These are phyloP conservation scores for Chrysochloris asiatica DNA, from an alignment of 2,113 vertebrate species.

Conservation along the genomic window DNA sequence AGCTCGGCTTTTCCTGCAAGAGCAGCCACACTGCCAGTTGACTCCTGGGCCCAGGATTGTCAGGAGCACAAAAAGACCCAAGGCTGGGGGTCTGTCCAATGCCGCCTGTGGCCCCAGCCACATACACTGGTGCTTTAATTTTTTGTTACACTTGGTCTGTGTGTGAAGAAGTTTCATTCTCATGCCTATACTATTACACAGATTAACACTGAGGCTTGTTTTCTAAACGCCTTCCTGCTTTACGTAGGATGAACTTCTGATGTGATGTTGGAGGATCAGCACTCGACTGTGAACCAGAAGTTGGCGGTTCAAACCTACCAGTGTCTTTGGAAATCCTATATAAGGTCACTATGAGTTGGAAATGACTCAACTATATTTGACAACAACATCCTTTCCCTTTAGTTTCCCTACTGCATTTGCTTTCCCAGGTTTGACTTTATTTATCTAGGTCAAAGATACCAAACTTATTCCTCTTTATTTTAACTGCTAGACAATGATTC, in stretches of 20 bases:
- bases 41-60: slow-evolving; percentile 67
- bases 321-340: too few relatives aligned
- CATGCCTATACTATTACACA: not conserved
- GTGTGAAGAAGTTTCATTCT: not conserved
- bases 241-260: not conserved
- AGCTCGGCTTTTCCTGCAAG: slow-evolving; percentile 72
- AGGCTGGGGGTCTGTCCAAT: not conserved
- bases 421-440: not conserved
- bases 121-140: too few relatives aligned
- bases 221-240: not conserved
- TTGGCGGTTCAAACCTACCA: too few relatives aligned
- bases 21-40: slow-evolving; percentile 74
- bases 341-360: too few relatives aligned
- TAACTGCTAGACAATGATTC: not conserved
- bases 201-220: not conserved
- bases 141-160: rapidly evolving
- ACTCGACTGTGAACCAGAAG: too few relatives aligned
- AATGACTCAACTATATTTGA: too few relatives aligned
- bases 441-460: not conserved
- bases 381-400: too few relatives aligned
- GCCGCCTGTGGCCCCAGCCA: rapidly evolving
- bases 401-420: not conserved
- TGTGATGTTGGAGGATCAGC: too few relatives aligned
- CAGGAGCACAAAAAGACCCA: slow-evolving; percentile 16
- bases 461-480: not conserved